Conservation (phyloP, 2,888 invertebrate species). For the Odiellus spinosus region DNA sequence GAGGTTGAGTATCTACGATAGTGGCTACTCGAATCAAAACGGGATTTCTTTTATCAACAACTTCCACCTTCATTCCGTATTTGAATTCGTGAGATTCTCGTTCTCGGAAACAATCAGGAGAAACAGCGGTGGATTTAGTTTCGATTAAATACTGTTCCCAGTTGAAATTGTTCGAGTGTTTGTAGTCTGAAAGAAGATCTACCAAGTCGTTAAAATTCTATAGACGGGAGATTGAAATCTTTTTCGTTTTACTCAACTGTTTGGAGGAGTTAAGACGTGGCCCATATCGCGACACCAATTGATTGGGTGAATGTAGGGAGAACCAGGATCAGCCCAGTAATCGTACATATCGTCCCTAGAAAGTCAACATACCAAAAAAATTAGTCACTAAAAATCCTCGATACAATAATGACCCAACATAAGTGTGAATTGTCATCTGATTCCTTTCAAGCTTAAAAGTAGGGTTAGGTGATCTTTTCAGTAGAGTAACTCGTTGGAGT, state of each 20-base stretch:
- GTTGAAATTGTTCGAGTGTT: constrained; percentile 40
- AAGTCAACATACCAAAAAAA: no score
- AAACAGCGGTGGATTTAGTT: constrained; percentile 56
- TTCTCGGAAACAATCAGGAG: constrained; percentile 63
- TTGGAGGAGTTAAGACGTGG: constrained; percentile 60
- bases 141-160: constrained; percentile 70
- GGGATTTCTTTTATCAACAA: constrained; percentile 60
- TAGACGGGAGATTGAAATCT: constrained; percentile 15
- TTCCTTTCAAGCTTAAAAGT: no score
- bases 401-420: no score
- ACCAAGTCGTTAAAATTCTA: constrained; percentile 4
- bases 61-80: constrained; percentile 70
- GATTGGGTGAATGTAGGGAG: constrained; percentile 82
- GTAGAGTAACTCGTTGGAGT: no score
- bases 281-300: constrained; percentile 77
- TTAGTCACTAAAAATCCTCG: no score
- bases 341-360: constrained; percentile 64
- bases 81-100: constrained; percentile 61
- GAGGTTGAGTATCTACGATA: constrained; percentile 55
- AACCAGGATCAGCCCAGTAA: constrained; percentile 81
- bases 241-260: constrained; percentile 39
- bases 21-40: constrained; percentile 71
- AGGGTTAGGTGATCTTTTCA: no score
- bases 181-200: constrained; percentile 19
- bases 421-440: no score